phyloP scores from a whole-genome alignment of 2,888 invertebrate species.

The Drosophila aldrichi region DNA sequence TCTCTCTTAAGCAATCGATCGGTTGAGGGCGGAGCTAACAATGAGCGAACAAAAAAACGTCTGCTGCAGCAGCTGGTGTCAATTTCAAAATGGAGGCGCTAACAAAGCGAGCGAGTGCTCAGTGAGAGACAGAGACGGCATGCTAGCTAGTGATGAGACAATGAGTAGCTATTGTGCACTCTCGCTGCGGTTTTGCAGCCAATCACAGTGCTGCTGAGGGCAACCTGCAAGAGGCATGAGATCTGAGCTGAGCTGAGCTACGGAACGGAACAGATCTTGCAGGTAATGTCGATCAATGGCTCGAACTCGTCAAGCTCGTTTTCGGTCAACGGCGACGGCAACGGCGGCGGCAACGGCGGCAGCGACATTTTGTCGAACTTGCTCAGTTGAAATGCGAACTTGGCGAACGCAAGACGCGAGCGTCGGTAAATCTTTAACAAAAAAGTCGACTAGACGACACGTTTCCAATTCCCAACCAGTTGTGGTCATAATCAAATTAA shows the following conservation, averaged over 20 bases:
- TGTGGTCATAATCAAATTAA: conserved; percentile 79
- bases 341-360: conserved; percentile 36
- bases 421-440: conserved; percentile 53
- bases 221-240: conserved; percentile 37
- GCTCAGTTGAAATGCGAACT: conserved; percentile 81
- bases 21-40: conserved; percentile 61
- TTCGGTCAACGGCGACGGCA: conserved; percentile 33
- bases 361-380: conserved; percentile 66
- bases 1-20: conserved; percentile 20
- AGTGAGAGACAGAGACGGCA: conserved; percentile 34
- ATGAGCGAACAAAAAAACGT: conserved; percentile 51
- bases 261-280: conserved; percentile 31
- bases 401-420: conserved; percentile 73
- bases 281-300: conserved; percentile 77
- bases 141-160: conserved; percentile 19
- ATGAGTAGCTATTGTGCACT: conserved; percentile 22
- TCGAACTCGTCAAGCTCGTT: conserved; percentile 73
- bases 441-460: conserved; percentile 3
- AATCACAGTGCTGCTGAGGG: conserved; percentile 34
- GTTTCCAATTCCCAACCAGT: conserved; percentile 17
- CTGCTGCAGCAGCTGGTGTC: conserved; percentile 64
- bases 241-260: conserved; percentile 20
- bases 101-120: conserved; percentile 44
- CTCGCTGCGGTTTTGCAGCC: conserved; percentile 4
- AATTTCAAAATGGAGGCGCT: conserved; percentile 84